phyloP scores from a whole-genome alignment of 2,797 vertebrate species.

The Lagodon rhomboides region DNA sequence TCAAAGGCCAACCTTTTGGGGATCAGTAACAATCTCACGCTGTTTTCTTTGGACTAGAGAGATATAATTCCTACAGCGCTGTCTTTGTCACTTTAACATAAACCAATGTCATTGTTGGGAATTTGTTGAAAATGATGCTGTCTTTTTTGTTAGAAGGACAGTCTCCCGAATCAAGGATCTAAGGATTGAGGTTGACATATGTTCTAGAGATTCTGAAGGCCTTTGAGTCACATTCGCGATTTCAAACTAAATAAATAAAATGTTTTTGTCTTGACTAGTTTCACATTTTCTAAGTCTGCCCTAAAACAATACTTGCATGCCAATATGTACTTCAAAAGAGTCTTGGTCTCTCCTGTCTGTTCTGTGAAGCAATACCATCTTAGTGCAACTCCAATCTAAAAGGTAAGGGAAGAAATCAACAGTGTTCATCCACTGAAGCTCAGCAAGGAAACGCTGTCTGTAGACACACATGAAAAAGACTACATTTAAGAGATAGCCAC shows the following conservation, averaged over 20 bases:
- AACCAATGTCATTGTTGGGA: neutral
- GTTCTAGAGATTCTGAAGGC: neutral
- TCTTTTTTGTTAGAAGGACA: neutral
- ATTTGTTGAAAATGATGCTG: neutral
- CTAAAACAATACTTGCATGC: neutral
- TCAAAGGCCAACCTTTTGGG: neutral
- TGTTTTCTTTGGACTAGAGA: neutral
- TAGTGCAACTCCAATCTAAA: neutral
- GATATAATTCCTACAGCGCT: neutral
- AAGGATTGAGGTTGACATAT: neutral
- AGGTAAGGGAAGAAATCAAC: neutral
- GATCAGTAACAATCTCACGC: neutral
- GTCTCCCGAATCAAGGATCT: no score
- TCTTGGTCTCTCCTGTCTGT: neutral
- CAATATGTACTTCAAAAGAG: neutral
- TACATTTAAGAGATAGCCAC: neutral
- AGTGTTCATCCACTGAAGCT: neutral
- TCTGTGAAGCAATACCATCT: neutral
- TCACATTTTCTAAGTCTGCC: neutral
- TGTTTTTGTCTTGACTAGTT: neutral
- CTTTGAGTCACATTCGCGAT: neutral
- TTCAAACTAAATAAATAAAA: neutral
- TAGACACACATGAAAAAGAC: neutral
- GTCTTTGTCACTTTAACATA: constrained; percentile 1
- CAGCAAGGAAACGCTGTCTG: neutral